Percentiles rank a stretch among this genome's conserved stretches.
phyloP scores from a whole-genome alignment of 2,797 vertebrate species.

The Propithecus perrieri region DNA sequence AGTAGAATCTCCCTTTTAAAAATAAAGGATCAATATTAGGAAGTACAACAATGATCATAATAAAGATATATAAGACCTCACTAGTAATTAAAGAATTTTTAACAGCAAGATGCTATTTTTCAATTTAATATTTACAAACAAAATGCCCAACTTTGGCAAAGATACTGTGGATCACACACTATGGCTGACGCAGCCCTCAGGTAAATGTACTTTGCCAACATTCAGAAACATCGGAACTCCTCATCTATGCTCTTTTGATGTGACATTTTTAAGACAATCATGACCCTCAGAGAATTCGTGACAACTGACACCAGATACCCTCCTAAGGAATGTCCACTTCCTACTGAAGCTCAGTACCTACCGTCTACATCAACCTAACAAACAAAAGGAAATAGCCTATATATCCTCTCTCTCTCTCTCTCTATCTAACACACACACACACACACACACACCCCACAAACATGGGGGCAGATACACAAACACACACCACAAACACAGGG shows the following conservation, averaged over 20 bases:
- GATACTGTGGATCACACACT: neutral
- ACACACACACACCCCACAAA: neutral
- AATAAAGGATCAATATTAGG: slow-evolving; percentile 28
- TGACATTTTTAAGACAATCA: neutral
- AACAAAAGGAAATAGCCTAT: neutral
- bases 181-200: neutral
- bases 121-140: slow-evolving; percentile 9
- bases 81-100: neutral
- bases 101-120: neutral
- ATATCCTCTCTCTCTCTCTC: neutral
- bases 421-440: neutral
- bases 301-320: neutral
- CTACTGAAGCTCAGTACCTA: neutral
- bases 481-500: neutral
- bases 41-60: neutral
- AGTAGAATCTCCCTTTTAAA: slow-evolving; percentile 95
- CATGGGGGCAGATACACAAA: neutral
- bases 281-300: neutral
- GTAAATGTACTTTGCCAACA: neutral
- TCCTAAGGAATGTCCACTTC: neutral
- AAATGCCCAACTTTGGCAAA: neutral
- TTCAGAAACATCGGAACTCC: neutral
- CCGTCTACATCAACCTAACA: neutral
- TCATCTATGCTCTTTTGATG: neutral
- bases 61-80: neutral